Conservation (phyloP, 2,113 vertebrate species). For the Amphiprion ocellaris region DNA sequence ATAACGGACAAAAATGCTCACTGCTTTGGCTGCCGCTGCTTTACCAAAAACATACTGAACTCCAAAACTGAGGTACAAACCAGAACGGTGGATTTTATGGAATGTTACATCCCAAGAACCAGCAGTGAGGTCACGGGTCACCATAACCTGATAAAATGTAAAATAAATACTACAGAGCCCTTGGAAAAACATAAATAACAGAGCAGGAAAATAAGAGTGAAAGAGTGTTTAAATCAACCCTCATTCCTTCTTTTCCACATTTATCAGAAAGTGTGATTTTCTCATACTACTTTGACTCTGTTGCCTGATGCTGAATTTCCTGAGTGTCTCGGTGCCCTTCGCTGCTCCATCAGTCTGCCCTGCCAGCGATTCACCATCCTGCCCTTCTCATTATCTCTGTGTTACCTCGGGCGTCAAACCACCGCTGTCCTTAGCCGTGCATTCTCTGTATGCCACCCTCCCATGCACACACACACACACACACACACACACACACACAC, state of each 20-base stretch:
- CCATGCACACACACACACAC: background rate
- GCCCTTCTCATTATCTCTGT: constrained; percentile 62
- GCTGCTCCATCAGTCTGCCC: constrained; percentile 51
- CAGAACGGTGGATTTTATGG: too few species aligned
- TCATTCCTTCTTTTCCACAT: background rate
- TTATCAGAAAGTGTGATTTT: background rate
- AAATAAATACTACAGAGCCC: too few species aligned
- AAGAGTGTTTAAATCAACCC: background rate
- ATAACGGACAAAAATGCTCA: too few species aligned
- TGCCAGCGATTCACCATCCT: constrained; percentile 56
- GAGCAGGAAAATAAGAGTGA: too few species aligned
- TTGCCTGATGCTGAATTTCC: constrained; percentile 13
- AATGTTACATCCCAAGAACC: too few species aligned
- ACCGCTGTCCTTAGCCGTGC: constrained; percentile 52
- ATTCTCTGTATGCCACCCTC: constrained; percentile 36
- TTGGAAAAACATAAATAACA: too few species aligned
- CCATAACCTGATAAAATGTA: too few species aligned
- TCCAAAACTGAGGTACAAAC: too few species aligned
- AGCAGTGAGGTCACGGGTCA: too few species aligned
- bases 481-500: constrained; percentile 16
- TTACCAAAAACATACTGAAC: too few species aligned
- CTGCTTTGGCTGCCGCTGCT: too few species aligned
- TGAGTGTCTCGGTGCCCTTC: constrained; percentile 28
- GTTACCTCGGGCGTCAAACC: constrained; percentile 55
- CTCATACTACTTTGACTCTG: constrained; percentile 11